Conservation (phyloP, 2,797 vertebrate species). For the Liasis olivaceus region DNA sequence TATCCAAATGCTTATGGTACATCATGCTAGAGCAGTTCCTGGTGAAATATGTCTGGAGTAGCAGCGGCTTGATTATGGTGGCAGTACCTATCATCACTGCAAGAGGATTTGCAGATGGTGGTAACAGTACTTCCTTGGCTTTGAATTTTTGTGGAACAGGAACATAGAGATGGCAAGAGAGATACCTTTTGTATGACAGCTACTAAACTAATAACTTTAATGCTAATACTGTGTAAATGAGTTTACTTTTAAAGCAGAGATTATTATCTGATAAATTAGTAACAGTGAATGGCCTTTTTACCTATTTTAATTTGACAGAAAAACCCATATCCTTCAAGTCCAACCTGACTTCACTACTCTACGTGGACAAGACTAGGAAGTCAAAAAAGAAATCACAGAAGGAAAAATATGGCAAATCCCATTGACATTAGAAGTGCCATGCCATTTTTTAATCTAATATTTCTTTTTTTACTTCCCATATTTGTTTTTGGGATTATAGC, state of each 20-base stretch:
- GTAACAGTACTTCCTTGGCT: conserved; percentile 72
- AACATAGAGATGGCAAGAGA: background rate
- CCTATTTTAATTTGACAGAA: background rate
- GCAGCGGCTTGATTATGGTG: conserved; percentile 95
- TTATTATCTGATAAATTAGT: background rate
- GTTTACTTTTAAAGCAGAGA: background rate
- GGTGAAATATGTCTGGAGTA: conserved; percentile 99
- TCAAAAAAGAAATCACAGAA: background rate
- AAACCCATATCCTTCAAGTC: background rate
- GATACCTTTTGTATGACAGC: too few relatives aligned
- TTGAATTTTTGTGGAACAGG: conserved; percentile 15
- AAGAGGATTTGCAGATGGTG: conserved; percentile 93
- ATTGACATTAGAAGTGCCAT: background rate
- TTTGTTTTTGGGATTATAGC: background rate
- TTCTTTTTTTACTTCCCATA: background rate
- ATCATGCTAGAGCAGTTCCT: conserved; percentile 99
- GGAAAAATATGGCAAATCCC: background rate
- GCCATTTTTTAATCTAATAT: background rate
- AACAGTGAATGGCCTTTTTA: background rate
- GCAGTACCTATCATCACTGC: conserved; percentile 98
- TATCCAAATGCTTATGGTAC: conserved; percentile 97
- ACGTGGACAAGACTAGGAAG: background rate
- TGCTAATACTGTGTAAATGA: background rate
- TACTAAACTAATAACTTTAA: background rate
- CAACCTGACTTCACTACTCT: background rate